Evolutionary conservation across 2,113 vertebrate species (phyloP).

Genomic region (Sarotherodon lohbergeri): DNA sequence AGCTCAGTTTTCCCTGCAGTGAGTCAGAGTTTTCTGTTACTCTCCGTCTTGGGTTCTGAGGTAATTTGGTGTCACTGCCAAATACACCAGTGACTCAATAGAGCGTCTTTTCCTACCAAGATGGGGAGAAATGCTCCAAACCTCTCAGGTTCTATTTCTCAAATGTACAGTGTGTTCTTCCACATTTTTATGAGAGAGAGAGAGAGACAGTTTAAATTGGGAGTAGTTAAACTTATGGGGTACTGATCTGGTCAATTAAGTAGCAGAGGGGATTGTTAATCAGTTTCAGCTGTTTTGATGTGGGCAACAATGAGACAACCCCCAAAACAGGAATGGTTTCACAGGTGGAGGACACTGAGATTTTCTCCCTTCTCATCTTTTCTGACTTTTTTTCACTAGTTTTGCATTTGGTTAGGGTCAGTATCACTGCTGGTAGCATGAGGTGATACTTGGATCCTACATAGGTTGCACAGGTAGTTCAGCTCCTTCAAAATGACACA

Average conservation of each 20-base stretch:
- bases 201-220: neutral
- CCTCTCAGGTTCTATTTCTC: neutral
- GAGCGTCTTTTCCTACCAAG: neutral
- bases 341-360: neutral
- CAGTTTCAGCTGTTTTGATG: neutral
- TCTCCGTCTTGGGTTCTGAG: neutral
- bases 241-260: neutral
- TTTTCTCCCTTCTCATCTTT: neutral
- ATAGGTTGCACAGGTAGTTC: neutral
- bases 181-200: neutral
- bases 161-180: neutral
- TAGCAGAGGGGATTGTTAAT: neutral
- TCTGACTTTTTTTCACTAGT: neutral
- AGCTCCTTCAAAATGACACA: neutral
- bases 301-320: accelerated
- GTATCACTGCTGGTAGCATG: neutral
- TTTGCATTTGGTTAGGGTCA: neutral
- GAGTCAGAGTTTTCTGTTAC: slow-evolving; percentile 29
- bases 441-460: neutral
- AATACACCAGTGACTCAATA: slow-evolving; percentile 13
- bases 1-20: neutral
- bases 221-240: neutral
- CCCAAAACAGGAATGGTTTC: neutral
- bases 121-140: neutral
- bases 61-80: neutral